phyloP scores from a whole-genome alignment of 2,113 vertebrate genomes.

The Amazona vittata region DNA sequence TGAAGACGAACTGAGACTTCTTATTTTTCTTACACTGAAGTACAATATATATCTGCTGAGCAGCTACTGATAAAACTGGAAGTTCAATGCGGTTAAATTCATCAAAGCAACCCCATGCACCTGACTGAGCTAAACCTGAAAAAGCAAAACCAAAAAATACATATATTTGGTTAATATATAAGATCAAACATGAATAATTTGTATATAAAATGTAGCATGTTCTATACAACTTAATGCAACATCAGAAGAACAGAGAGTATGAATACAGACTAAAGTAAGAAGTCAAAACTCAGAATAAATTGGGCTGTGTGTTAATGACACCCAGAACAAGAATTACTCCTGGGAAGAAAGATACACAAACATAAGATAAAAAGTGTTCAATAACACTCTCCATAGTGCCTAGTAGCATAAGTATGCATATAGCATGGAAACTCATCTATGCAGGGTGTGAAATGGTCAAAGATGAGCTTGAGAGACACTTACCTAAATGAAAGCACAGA shows the following conservation, averaged over 20 bases:
- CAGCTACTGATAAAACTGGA: constrained; percentile 75
- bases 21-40: constrained; percentile 77
- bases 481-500: neutral
- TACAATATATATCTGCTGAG: constrained; percentile 75
- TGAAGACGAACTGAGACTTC: constrained; percentile 70
- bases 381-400: neutral
- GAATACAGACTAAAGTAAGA: neutral
- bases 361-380: neutral
- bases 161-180: neutral
- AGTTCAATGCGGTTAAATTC: constrained; percentile 77
- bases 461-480: neutral
- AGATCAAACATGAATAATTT: neutral
- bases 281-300: neutral
- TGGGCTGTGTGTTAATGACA: neutral
- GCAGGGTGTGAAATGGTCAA: neutral
- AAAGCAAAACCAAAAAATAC: neutral
- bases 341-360: neutral
- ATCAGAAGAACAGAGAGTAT: neutral
- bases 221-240: neutral
- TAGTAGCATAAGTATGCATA: neutral
- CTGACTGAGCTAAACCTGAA: constrained; percentile 74
- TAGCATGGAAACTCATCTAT: neutral
- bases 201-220: neutral
- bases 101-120: constrained; percentile 75
- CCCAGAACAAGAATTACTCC: neutral